Evolutionary conservation across 2,113 vertebrate genomes (phyloP).

Genomic region (Glaucidium brasilianum): DNA sequence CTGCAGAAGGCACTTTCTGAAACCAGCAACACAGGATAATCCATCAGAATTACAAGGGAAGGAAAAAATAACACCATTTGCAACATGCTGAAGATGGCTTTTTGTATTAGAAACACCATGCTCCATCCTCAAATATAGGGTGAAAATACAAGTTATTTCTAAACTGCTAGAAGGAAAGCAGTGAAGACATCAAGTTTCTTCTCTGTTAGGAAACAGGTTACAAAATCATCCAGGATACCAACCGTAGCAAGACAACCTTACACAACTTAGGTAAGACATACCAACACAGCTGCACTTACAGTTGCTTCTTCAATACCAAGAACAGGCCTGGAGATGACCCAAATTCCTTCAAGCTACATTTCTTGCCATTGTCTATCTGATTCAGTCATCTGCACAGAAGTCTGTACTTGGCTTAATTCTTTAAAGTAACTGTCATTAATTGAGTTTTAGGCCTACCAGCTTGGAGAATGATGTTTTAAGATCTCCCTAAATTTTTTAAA

Average conservation of each 20-base stretch:
- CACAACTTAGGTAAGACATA: not conserved
- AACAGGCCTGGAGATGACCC: not conserved
- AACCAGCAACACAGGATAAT: not conserved
- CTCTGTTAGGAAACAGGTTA: not conserved
- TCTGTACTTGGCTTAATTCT: not conserved
- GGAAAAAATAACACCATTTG: not conserved
- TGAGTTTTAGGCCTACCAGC: not conserved
- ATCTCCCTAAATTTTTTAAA: conserved; percentile 32
- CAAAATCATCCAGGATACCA: not conserved
- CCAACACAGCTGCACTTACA: not conserved
- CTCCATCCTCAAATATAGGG: not conserved
- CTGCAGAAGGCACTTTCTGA: not conserved
- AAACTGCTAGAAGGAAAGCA: not conserved
- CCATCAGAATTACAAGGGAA: not conserved
- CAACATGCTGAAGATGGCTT: not conserved
- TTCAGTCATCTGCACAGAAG: not conserved
- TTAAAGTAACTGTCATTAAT: not conserved
- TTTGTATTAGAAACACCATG: not conserved
- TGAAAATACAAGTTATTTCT: not conserved
- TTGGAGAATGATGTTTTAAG: not conserved
- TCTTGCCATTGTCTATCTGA: not conserved
- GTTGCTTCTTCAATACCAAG: not conserved
- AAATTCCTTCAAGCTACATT: not conserved
- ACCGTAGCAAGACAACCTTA: not conserved
- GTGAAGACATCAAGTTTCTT: not conserved